Percentiles rank a stretch among this genome's conserved stretches.
Evolutionary conservation across 2,113 vertebrate genomes (phyloP).

Genomic region (Menura novaehollandiae): DNA sequence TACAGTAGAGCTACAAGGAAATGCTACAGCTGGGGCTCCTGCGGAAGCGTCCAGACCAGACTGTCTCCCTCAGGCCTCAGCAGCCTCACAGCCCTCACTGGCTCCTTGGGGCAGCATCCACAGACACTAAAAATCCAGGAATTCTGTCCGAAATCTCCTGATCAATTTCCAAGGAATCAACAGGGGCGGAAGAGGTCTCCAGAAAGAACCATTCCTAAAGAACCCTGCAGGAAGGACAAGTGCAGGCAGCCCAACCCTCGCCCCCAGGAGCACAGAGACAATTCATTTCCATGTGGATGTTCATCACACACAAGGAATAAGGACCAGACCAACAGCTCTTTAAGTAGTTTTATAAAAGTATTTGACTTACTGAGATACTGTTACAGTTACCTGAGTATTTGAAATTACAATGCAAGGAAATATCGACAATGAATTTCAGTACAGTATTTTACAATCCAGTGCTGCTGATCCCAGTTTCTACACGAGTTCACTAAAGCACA

Average conservation of each 20-base stretch:
- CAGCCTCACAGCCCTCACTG: background rate
- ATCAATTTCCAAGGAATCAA: background rate
- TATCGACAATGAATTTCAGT: constrained; percentile 62
- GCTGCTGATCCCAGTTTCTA: constrained; percentile 54
- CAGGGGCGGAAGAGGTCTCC: fast-evolving
- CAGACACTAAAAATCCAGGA: background rate
- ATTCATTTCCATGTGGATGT: background rate
- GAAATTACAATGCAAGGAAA: constrained; percentile 70
- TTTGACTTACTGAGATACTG: constrained; percentile 65
- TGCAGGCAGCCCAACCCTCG: background rate
- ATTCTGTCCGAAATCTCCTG: background rate
- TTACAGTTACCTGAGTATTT: constrained; percentile 74
- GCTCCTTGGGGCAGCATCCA: background rate
- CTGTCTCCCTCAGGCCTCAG: background rate
- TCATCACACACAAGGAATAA: background rate
- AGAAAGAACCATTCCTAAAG: background rate
- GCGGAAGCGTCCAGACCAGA: background rate
- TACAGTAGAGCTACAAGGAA: background rate
- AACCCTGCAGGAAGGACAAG: background rate
- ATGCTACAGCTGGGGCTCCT: background rate
- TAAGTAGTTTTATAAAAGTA: constrained; percentile 73
- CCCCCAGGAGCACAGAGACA: background rate
- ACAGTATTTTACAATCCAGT: constrained; percentile 71
- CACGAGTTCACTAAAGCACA: constrained; percentile 60
- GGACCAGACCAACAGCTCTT: background rate